Evolutionary conservation across 1,140 invertebrate species (phyloP).

Genomic region (Eubasilissa regina): DNA sequence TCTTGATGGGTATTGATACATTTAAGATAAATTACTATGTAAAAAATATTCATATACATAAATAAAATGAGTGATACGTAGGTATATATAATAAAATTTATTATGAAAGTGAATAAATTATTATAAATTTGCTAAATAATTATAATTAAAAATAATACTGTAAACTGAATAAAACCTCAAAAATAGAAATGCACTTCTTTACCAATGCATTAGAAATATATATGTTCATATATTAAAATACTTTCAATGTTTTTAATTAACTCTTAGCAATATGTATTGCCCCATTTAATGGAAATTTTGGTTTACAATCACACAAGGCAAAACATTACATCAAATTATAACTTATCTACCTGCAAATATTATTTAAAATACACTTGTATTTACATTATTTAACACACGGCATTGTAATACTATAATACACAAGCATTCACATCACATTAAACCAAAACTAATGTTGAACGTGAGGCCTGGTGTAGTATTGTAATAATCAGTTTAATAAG

Average conservation of each 20-base stretch:
- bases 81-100: not conserved
- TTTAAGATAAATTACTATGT: not conserved
- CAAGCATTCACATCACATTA: not conserved
- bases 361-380: not conserved
- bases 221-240: not conserved
- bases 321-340: not conserved
- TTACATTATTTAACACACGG: not conserved
- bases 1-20: too few species aligned
- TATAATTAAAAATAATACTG: conserved; percentile 16
- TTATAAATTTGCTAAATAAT: too few species aligned
- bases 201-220: not conserved
- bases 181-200: not conserved
- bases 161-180: not conserved
- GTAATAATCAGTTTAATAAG: too few species aligned
- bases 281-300: too few species aligned
- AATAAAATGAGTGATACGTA: not conserved
- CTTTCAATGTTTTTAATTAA: conserved; percentile 3
- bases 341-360: not conserved
- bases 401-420: not conserved
- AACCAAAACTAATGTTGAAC: not conserved
- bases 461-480: not conserved
- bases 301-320: not conserved
- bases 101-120: not conserved
- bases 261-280: not conserved
- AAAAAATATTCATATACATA: not conserved